Evolutionary conservation across 2,113 vertebrate species (phyloP).

Genomic region (Eolophus roseicapilla): DNA sequence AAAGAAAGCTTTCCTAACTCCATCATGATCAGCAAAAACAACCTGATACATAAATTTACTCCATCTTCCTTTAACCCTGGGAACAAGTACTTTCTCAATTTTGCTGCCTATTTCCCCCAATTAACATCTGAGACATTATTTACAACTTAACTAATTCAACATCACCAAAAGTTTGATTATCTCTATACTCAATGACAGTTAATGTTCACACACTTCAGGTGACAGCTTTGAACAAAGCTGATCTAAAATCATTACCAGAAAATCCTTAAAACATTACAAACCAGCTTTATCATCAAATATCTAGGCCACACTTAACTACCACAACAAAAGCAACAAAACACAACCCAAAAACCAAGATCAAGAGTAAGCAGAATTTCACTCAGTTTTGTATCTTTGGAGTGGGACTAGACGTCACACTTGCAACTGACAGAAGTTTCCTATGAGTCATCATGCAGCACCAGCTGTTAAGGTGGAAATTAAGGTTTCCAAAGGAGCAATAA

Average conservation of each 20-base stretch:
- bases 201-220: neutral
- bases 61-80: neutral
- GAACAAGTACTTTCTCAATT: neutral
- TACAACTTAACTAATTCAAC: neutral
- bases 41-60: neutral
- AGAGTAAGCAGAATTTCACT: neutral
- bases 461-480: neutral
- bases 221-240: fast-evolving
- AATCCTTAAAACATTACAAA: neutral
- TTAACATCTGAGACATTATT: neutral
- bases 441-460: neutral
- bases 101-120: neutral
- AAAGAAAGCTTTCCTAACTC: neutral
- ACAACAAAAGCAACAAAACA: neutral
- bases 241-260: neutral
- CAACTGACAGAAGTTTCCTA: neutral
- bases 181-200: neutral
- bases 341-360: neutral
- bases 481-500: neutral
- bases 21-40: neutral
- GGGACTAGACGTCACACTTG: neutral
- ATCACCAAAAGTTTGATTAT: neutral
- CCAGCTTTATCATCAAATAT: neutral
- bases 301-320: neutral
- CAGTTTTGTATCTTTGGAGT: neutral